phyloP scores from a whole-genome alignment of 1,140 invertebrate species.

The Anthonomus grandis region DNA sequence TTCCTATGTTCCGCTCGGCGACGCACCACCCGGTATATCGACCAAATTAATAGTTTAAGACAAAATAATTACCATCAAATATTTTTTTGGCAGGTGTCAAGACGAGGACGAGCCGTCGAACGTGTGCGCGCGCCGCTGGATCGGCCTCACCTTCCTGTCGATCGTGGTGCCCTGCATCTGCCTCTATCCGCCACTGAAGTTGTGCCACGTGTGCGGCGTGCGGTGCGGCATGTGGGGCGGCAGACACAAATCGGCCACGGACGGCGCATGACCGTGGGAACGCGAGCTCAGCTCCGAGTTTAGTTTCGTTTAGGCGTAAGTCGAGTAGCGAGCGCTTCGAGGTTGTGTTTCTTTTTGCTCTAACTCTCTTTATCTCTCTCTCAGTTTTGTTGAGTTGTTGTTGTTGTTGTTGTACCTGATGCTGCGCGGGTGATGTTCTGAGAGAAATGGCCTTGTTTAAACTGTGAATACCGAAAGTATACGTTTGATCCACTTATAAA shows the following conservation, averaged over 20 bases:
- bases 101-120: conserved; percentile 38
- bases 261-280: conserved; percentile 26
- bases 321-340: background rate
- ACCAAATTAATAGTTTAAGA: too few species aligned
- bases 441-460: too few species aligned
- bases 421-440: too few species aligned
- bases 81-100: conserved; percentile 9
- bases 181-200: conserved; percentile 83
- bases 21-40: too few species aligned
- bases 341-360: too few species aligned
- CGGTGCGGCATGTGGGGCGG: conserved; percentile 79
- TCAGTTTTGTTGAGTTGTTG: too few species aligned
- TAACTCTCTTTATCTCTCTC: too few species aligned
- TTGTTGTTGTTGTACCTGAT: too few species aligned
- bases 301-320: conserved; percentile 27
- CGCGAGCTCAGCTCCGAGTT: conserved; percentile 23
- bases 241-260: conserved; percentile 56
- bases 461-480: too few species aligned
- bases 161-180: conserved; percentile 89
- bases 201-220: conserved; percentile 79
- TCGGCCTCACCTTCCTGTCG: conserved; percentile 80
- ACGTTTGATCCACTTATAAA: too few species aligned
- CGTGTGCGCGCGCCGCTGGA: conserved; percentile 67
- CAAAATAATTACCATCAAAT: too few species aligned
- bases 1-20: too few species aligned